phyloP scores from a whole-genome alignment of 2,888 invertebrate genomes.

The Teleogryllus oceanicus region DNA sequence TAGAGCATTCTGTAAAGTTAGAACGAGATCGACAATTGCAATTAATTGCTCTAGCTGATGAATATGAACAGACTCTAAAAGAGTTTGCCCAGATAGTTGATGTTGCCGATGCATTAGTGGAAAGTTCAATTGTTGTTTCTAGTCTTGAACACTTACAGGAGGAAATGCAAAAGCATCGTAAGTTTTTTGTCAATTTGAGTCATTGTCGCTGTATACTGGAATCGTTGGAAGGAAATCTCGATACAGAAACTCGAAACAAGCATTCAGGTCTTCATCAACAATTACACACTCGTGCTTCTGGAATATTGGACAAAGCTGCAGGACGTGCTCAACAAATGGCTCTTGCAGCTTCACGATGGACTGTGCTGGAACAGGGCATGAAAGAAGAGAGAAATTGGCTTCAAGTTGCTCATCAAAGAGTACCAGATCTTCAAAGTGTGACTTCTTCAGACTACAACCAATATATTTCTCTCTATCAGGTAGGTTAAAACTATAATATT shows the following conservation, averaged over 20 bases:
- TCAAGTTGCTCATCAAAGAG: conserved; percentile 76
- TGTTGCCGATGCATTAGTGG: conserved; percentile 75
- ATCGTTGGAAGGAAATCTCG: conserved; percentile 78
- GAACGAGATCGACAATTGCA: conserved; percentile 76
- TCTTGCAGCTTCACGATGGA: conserved; percentile 80
- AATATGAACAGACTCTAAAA: conserved; percentile 82
- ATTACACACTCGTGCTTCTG: conserved; percentile 70
- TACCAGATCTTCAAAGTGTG: conserved; percentile 75
- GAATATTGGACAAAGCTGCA: conserved; percentile 76
- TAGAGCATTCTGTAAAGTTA: conserved; percentile 64
- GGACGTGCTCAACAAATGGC: conserved; percentile 79
- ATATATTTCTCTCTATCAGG: conserved; percentile 73
- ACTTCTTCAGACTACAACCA: conserved; percentile 81
- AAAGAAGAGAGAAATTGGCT: conserved; percentile 81
- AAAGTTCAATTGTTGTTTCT: conserved; percentile 70
- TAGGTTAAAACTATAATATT: conserved; percentile 7
- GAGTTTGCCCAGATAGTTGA: conserved; percentile 84
- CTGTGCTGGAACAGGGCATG: conserved; percentile 73
- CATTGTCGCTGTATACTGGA: conserved; percentile 83
- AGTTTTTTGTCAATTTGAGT: conserved; percentile 83
- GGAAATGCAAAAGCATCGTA: conserved; percentile 84
- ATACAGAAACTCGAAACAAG: conserved; percentile 70
- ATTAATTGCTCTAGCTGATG: conserved; percentile 71
- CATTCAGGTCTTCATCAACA: conserved; percentile 71
- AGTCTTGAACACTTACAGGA: conserved; percentile 78